Base-by-base conservation (phyloP, 2,797 vertebrate genomes). In the Sebastes taczanowskii region DNA sequence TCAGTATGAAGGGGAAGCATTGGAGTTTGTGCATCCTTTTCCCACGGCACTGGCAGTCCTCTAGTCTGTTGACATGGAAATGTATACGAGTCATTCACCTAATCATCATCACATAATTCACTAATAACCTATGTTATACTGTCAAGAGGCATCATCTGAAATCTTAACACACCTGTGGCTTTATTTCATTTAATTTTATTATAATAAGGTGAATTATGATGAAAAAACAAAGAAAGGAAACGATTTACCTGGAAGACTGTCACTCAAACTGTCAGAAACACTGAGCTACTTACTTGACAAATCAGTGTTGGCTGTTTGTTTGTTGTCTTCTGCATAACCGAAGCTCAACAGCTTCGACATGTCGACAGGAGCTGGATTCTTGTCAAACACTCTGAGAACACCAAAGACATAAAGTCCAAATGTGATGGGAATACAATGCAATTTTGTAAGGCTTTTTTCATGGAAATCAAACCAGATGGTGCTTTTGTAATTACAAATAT, bases 271-370 rank as follows among this genome's bases (percentile, higher is more conserved):
- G 16, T 59, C 53, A 61, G 18, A 72, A 29, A 32, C 38, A 7
- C 30, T 55, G 63, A 16, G 23, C 5, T 25, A 82, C 93, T 88
- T 88, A 93, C 94, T 78, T 66, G 85, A 87, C 25, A 63, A 46
- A 20, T 92, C 75, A 76, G 46, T 42, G 13, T 64, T 81, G 65
- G 71, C 25, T 59, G 61, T 49, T 42, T 64, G 75, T 74, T 87
- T 86, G 52, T 86, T 38, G 5, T 92, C 89, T 22, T 88, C 93
- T 34, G 71, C 86, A 49, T 96, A 96, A 38, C 94, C 95, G 49
- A 95, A 95, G 80, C 95, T 94, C 86, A 96, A 18, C 61, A 96
- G 91, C 80, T 94, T 96, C 1, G 93, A 92, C 95, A 96, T 96
- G 91, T 90, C 77, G 9, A 95, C 87, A 1, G 95, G 93, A 7